Evolutionary conservation across 2,888 invertebrate genomes (phyloP), one percentile per base, ranked within the genome.

Genomic region (Neoscelio sp.): DNA sequence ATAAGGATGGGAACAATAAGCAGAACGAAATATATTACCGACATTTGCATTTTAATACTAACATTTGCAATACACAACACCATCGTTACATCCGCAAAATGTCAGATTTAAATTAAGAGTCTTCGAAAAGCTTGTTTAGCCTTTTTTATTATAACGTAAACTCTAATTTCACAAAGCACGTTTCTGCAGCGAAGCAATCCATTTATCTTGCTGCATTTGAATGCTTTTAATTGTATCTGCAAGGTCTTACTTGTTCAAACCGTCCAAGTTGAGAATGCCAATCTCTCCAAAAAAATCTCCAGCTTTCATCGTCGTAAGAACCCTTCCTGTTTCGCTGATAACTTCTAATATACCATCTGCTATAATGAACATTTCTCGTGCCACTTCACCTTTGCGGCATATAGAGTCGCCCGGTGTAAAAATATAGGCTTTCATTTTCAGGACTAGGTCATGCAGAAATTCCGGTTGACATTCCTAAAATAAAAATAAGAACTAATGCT

Each of bases 251-350:
- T 98, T 98, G 91, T 99, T 98, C 5, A 98, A 93, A 10, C 98
- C 98, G 88, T 98, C 98, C 67, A 99, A 92, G 91, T 98, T 98
- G 2, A 99, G 92, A 82, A 99, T 98, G 26, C 98, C 98, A 83
- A 99, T 99, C 92, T 99, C 98, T 0, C 98, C 98, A 87, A 99
- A 99, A 92, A 99, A 99, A 90, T 98, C 98, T 0, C 98, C 98
- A 0, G 98, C 97, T 88, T 97, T 97, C 98, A 99, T 98, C 18
- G 97, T 97, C 0, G 98, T 98, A 35, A 98, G 92, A 1, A 99
- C 97, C 85, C 96, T 94, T 0, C 98, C 98, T 6, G 95, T 95
- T 88, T 98, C 98, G 87, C 98, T 98, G 89, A 98, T 95, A 8
- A 98, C 98, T 91, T 98, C 98, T 65, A 98, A 92, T 85, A 98